Base-by-base conservation (phyloP, 35 echinoderm and acorn worm genomes). In the Ophiothrix spiculata region DNA sequence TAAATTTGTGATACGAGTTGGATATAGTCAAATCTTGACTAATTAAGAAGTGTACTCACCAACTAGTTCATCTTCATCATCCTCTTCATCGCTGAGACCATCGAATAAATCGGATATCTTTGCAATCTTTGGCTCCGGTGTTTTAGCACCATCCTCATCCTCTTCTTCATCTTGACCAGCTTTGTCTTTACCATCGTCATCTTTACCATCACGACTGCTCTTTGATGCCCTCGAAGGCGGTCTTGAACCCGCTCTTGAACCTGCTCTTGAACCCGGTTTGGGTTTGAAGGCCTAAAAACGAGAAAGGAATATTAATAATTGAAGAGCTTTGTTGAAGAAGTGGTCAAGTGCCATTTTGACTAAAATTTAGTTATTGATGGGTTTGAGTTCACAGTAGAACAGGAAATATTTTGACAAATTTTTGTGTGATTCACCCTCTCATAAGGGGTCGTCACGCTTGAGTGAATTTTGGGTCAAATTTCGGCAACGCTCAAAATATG, bases 251-350 rank as follows among this genome's bases (percentile, higher is more conserved):
- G n/a, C n/a, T n/a, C n/a, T n/a, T n/a, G n/a, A n/a, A 0, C 80
- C 38, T 35, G 75, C 49, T 40, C 86, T 89, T 17, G 91, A 93
- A 42, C 76, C 73, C 32, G 86, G 87, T 77, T 94, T 94, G 56
- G 83, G 35, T 39, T 33, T 54, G 39, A 94, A 89, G 31, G 88
- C 60, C 92, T 94, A 49, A 35, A 64, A 88, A 35, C 31, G 33
- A 56, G 19, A 90, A 54, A 85, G 13, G 36, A 11, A 77, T 39
- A 33, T 35, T 36, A 77, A n/a, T n/a, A n/a, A n/a, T n/a, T n/a
- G n/a, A n/a, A n/a, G n/a, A n/a, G n/a, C n/a, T n/a, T n/a, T n/a
- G n/a, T n/a, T n/a, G n/a, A n/a, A n/a, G n/a, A n/a, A n/a, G n/a
- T n/a, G n/a, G n/a, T n/a, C n/a, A n/a, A n/a, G n/a, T n/a, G n/a